Evolutionary conservation across 2,888 invertebrate genomes (phyloP).

Genomic region (Drosophila affinis): DNA sequence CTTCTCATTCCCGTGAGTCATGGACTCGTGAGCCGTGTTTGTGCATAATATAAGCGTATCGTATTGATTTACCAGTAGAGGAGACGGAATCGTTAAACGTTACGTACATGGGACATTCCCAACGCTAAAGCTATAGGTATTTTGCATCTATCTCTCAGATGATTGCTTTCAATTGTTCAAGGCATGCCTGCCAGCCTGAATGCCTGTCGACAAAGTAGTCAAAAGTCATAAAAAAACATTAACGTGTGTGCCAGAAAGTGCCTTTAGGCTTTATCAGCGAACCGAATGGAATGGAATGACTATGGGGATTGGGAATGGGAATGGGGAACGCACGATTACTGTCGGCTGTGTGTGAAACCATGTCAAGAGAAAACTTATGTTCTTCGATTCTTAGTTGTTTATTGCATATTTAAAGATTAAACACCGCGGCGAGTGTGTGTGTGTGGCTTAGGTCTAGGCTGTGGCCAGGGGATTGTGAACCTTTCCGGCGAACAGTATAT

Average conservation of each 20-base stretch:
- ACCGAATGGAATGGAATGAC: conserved; percentile 10
- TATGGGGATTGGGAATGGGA: neutral
- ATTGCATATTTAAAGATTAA: conserved; percentile 31
- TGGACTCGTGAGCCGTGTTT: conserved; percentile 10
- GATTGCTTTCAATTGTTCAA: conserved; percentile 18
- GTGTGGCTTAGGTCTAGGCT: conserved; percentile 31
- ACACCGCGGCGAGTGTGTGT: neutral
- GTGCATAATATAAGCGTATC: conserved; percentile 10
- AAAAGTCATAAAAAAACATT: neutral
- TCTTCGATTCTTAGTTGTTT: conserved; percentile 12
- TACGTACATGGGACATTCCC: conserved; percentile 41
- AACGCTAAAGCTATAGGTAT: conserved; percentile 8
- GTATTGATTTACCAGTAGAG: conserved; percentile 27
- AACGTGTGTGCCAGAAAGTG: conserved; percentile 4
- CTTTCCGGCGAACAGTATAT: conserved; percentile 90
- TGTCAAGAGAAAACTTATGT: conserved; percentile 32
- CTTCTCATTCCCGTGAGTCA: conserved; percentile 26
- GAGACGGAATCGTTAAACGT: conserved; percentile 7
- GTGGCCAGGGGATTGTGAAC: conserved; percentile 86
- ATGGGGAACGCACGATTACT: conserved; percentile 19
- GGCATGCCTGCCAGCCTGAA: neutral
- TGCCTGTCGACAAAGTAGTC: neutral
- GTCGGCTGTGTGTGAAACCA: neutral
- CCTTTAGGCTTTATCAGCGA: conserved; percentile 19
- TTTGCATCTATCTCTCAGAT: conserved; percentile 24